Conservation (phyloP, 64 coral and sea anemone genomes). For the Platygyra sinensis region DNA sequence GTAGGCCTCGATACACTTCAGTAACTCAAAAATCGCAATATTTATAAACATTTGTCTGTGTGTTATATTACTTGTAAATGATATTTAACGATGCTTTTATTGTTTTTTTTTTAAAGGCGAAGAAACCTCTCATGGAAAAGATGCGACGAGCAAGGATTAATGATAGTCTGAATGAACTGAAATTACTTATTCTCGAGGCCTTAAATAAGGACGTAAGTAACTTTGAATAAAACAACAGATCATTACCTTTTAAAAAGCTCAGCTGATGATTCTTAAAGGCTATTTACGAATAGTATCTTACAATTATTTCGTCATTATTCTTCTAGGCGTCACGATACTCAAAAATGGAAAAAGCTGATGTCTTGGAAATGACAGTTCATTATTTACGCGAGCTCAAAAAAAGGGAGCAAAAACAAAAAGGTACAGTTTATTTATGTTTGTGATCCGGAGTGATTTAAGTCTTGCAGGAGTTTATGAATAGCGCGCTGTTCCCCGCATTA, state of each 20-base stretch:
- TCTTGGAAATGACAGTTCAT: slow-evolving; percentile 95
- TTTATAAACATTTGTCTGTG: slow-evolving; percentile 4
- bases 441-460: not conserved
- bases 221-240: not conserved
- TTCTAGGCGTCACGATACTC: slow-evolving; percentile 88
- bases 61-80: not conserved
- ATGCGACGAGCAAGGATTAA: slow-evolving; percentile 81
- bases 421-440: slow-evolving; percentile 1
- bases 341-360: slow-evolving; percentile 98
- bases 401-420: slow-evolving; percentile 56
- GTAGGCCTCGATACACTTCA: slow-evolving; percentile 9
- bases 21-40: slow-evolving; percentile 14
- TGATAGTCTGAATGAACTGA: slow-evolving; percentile 90
- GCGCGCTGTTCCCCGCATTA: too few relatives aligned
- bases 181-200: slow-evolving; percentile 75
- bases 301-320: not conserved
- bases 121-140: slow-evolving; percentile 96
- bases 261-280: not conserved
- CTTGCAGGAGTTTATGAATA: not conserved
- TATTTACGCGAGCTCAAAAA: slow-evolving; percentile 81
- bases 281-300: not conserved
- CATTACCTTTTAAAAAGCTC: not conserved
- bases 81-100: slow-evolving; percentile 13
- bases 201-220: slow-evolving; percentile 95
- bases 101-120: slow-evolving; percentile 67